Evolutionary conservation across 2,797 vertebrate genomes (phyloP).

Genomic region (Muscicapa comitata): DNA sequence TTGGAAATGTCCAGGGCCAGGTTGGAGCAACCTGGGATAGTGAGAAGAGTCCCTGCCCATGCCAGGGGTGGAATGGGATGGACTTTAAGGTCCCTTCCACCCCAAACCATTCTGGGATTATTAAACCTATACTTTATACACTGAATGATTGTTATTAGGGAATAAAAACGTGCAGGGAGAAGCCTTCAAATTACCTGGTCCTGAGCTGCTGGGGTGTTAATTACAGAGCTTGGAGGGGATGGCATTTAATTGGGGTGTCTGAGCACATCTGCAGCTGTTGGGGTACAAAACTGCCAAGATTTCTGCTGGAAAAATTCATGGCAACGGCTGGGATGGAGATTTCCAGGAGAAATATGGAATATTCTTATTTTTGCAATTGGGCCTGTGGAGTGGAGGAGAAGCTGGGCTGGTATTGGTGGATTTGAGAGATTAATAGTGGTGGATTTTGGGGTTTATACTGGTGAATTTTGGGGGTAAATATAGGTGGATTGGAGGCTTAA

Average conservation of each 20-base stretch:
- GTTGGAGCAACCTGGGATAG: no score
- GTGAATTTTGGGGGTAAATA: neutral
- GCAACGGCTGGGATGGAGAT: neutral
- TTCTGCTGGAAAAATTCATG: rapidly evolving
- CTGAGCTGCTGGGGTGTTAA: neutral
- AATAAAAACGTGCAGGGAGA: neutral
- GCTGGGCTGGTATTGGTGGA: neutral
- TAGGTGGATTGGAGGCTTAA: no score
- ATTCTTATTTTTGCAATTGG: no score
- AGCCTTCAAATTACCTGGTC: neutral
- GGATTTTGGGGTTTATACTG: neutral
- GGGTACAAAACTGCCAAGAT: rapidly evolving
- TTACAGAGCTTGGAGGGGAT: neutral
- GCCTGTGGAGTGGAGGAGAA: rapidly evolving
- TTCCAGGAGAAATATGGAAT: rapidly evolving
- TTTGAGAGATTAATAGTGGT: no score
- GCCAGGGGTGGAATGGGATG: neutral
- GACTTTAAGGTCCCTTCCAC: neutral
- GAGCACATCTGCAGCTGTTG: neutral
- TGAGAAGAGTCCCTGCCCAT: neutral
- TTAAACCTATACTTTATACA: neutral
- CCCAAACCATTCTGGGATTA: neutral
- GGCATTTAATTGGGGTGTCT: neutral
- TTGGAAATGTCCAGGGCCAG: neutral
- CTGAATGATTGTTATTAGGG: neutral